A percentile compares a stretch with the other conserved stretches of the same genome.
phyloP scores from a whole-genome alignment of 2,797 vertebrate species.

The Eulemur mongoz region DNA sequence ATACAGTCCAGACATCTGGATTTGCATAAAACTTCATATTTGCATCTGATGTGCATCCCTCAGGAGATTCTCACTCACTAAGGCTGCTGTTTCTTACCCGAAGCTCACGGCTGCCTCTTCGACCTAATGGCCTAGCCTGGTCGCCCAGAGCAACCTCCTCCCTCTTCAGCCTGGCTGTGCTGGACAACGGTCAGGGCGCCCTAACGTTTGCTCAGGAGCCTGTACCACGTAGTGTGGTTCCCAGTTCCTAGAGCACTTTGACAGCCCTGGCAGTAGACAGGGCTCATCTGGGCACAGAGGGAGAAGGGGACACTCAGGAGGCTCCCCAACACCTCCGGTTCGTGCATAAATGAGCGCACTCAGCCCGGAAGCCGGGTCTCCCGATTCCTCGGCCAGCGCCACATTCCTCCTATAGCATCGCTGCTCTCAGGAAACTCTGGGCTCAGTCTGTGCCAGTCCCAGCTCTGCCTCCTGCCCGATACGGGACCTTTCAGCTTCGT shows the following conservation, averaged over 20 bases:
- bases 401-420: background rate
- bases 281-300: background rate
- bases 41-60: background rate
- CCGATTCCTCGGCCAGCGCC: background rate
- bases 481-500: background rate
- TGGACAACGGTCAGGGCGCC: background rate
- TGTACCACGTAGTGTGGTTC: background rate
- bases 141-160: background rate
- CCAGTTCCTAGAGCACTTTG: background rate
- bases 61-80: background rate
- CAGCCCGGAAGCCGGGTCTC: background rate
- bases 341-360: background rate
- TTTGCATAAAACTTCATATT: background rate
- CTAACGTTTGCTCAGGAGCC: background rate
- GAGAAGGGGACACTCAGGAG: background rate
- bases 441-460: background rate
- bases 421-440: background rate
- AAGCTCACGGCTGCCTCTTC: background rate
- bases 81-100: background rate
- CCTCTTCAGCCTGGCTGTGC: background rate
- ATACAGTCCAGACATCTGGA: background rate
- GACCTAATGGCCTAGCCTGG: background rate
- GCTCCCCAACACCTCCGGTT: background rate
- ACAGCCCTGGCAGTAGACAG: background rate
- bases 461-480: background rate